A percentile compares a stretch with the other conserved stretches of the same genome.
Conservation (phyloP, 2,113 vertebrate genomes). For the Labeo catla region DNA sequence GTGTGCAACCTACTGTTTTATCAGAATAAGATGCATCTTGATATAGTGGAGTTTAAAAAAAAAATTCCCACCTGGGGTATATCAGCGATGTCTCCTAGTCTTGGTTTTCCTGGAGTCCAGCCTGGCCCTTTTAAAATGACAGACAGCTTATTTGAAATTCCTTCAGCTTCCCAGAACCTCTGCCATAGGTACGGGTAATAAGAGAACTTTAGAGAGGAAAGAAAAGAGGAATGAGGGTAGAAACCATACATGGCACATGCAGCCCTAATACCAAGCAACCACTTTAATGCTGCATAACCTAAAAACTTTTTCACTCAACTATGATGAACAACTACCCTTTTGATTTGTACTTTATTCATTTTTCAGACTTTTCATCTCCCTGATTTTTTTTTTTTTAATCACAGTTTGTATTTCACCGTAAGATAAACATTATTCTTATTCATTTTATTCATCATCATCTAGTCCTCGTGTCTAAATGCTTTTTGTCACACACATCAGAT, state of each 20-base stretch:
- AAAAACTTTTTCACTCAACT: neutral
- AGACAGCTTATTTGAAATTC: constrained; percentile 82
- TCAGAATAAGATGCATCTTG: constrained; percentile 3
- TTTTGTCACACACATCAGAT: constrained; percentile 58
- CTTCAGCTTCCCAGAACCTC: constrained; percentile 77
- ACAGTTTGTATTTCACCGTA: constrained; percentile 11
- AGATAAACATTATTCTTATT: constrained; percentile 30
- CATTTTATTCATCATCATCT: constrained; percentile 27
- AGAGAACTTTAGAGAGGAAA: constrained; percentile 74
- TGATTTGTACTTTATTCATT: neutral
- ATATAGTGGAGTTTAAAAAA: neutral
- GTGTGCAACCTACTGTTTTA: neutral
- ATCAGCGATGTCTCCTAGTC: constrained; percentile 82
- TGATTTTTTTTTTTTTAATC: neutral
- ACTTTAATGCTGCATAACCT: constrained; percentile 1
- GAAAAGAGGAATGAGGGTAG: constrained; percentile 5
- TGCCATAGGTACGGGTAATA: constrained; percentile 83
- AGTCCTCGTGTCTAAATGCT: constrained; percentile 52
- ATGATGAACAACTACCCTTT: neutral
- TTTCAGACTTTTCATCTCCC: neutral
- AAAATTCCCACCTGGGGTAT: constrained; percentile 79
- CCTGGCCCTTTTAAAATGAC: constrained; percentile 90
- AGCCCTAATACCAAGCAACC: neutral
- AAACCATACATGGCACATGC: constrained; percentile 10
- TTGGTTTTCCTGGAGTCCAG: constrained; percentile 88